Base-by-base conservation (phyloP, 2,797 vertebrate genomes). In the Halcyon badia region DNA sequence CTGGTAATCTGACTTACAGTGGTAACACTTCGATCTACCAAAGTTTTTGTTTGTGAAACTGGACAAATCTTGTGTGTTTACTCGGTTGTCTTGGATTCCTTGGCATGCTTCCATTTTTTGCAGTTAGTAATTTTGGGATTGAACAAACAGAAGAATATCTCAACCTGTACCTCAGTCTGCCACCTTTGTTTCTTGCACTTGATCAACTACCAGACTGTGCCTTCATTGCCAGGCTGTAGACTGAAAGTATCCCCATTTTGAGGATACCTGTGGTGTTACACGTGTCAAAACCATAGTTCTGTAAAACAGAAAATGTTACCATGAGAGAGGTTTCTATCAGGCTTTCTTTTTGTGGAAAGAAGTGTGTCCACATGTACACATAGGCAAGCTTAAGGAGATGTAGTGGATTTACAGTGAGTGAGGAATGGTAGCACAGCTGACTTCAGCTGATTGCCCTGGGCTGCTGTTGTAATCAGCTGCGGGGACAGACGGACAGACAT, bases 401-500 rank as follows among this genome's bases (percentile, higher is more conserved):
- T 7, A 22, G 28, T 26, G 26, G 58, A 37, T 62, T 82, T 91
- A 3, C 3, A 41, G 4, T 9, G 37, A 56, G 30, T 41, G 54
- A 61, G 57, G 58, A n/a, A 69, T 14, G 15, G 30, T 18, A 25
- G 20, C 46, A 1, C 41, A 22, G 41, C 30, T 51, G 12, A 54
- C 8, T 71, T 72, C 2, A 83, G 19, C 51, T 35, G 19, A 25
- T 65, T 0, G 0, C 14, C 31, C 22, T 10, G 2, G 14, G 20
- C 4, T 48, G 5, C 14, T 66, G 57, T 73, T 41, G 9, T 41
- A 54, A 52, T 42, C 44, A 57, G 0, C 31, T 61, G 8, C 3
- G 24, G 20, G 2, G 6, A 51, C 26, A 15, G 21, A 22, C 1
- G 2, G 48, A 14, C 19, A 31, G 0, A 2, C 11, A 33, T n/a